These are phyloP conservation scores for Magallana ariakensis DNA, from an alignment of 1,140 invertebrate species.

Conservation along the genomic window DNA sequence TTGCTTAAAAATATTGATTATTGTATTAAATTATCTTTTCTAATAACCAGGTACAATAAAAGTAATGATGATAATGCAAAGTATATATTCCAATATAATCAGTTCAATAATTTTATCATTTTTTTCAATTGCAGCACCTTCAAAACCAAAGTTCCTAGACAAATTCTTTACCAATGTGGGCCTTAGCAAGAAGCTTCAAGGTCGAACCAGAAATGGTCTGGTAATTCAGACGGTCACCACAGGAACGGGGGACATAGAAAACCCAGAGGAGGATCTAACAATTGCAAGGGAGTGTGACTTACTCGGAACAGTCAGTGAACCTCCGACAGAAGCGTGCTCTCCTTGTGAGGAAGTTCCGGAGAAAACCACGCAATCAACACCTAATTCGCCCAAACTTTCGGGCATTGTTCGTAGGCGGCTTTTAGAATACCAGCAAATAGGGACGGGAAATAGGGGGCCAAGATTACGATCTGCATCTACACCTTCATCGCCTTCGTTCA, in stretches of 20 bases:
- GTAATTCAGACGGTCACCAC: slow-evolving; percentile 35
- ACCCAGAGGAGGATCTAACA: slow-evolving; percentile 39
- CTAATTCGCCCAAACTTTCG: slow-evolving; percentile 56
- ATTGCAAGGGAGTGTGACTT: slow-evolving; percentile 31
- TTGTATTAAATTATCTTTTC: too few relatives aligned
- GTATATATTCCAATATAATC: too few relatives aligned
- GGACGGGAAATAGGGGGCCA: neutral
- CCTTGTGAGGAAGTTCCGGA: slow-evolving; percentile 41
- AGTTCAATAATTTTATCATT: neutral
- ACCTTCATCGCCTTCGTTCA: slow-evolving; percentile 34
- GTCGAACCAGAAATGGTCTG: slow-evolving; percentile 36
- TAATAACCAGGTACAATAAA: too few relatives aligned
- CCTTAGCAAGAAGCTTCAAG: slow-evolving; percentile 51
- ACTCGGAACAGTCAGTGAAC: slow-evolving; percentile 5
- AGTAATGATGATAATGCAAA: too few relatives aligned
- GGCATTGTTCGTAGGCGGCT: slow-evolving; percentile 61
- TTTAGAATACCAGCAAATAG: slow-evolving; percentile 56
- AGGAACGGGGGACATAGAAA: slow-evolving; percentile 33
- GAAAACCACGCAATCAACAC: slow-evolving; percentile 45
- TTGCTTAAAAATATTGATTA: too few relatives aligned
- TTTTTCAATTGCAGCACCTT: slow-evolving; percentile 61
- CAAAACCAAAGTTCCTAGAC: slow-evolving; percentile 70
- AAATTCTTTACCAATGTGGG: slow-evolving; percentile 62
- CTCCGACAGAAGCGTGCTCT: slow-evolving; percentile 35
- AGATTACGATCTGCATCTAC: slow-evolving; percentile 14